Percentiles rank a stretch among this genome's conserved stretches.
phyloP scores from a whole-genome alignment of 2,888 invertebrate genomes.

The Thyatira batis region DNA sequence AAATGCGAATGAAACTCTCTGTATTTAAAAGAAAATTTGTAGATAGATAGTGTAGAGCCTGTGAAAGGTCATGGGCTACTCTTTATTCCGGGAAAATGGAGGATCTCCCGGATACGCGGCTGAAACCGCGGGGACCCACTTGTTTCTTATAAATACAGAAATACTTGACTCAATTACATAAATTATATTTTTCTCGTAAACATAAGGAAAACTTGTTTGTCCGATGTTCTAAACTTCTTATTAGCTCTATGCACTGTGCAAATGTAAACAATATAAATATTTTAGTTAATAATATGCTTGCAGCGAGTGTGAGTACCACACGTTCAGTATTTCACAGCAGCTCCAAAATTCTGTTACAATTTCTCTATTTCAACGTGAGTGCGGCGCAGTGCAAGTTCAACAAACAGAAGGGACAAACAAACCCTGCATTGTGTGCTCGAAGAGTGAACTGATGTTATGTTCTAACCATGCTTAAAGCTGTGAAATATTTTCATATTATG shows the following conservation, averaged over 20 bases:
- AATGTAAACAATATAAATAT: not conserved
- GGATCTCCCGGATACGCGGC: too few species aligned
- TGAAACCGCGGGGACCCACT: too few species aligned
- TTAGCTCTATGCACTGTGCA: not conserved
- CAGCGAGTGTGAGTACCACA: not conserved
- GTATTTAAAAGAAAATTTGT: too few species aligned
- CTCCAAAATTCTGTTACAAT: slow-evolving; percentile 65
- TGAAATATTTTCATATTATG: too few species aligned
- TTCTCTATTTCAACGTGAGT: slow-evolving; percentile 54
- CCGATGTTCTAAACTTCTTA: not conserved
- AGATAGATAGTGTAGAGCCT: too few species aligned
- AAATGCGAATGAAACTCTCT: too few species aligned
- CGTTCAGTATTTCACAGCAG: slow-evolving; percentile 32
- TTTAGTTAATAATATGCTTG: not conserved
- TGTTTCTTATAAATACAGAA: slow-evolving; percentile 18
- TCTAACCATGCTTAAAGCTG: slow-evolving; percentile 15
- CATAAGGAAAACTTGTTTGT: too few species aligned
- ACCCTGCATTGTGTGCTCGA: slow-evolving; percentile 50
- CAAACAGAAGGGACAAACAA: slow-evolving; percentile 67
- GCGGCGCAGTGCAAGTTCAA: slow-evolving; percentile 31
- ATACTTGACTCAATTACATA: slow-evolving; percentile 2
- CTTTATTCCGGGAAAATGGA: too few species aligned
- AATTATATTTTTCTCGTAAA: too few species aligned
- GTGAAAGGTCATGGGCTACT: too few species aligned
- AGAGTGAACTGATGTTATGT: slow-evolving; percentile 43